Evolutionary conservation across 2,797 vertebrate species (phyloP).

Genomic region (Gastrophryne carolinensis): DNA sequence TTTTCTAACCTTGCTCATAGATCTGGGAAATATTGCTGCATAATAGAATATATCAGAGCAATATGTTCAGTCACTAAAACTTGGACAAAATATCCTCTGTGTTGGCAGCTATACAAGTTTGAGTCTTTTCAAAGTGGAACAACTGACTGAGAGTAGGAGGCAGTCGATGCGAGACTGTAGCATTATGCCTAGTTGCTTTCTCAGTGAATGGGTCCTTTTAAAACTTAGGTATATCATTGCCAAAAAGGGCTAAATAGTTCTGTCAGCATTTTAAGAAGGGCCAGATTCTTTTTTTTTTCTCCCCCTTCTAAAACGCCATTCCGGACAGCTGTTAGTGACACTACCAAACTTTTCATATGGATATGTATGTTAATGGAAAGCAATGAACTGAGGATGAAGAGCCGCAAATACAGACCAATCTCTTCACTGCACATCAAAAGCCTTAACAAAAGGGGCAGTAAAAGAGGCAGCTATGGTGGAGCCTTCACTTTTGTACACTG

Average conservation of each 20-base stretch:
- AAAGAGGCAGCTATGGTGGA: slow-evolving; percentile 96
- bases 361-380: slow-evolving; percentile 99
- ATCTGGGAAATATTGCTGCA: not conserved
- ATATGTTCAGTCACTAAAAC: not conserved
- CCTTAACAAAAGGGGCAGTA: slow-evolving; percentile 99
- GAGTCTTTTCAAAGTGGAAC: slow-evolving; percentile 76
- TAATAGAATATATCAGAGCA: slow-evolving; percentile 5
- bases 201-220: slow-evolving; percentile 94
- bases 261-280: slow-evolving; percentile 94
- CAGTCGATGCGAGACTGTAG: slow-evolving; percentile 82
- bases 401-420: slow-evolving; percentile 92
- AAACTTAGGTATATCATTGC: slow-evolving; percentile 99
- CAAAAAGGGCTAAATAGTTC: slow-evolving; percentile 95
- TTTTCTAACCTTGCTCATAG: not conserved
- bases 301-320: slow-evolving; percentile 79
- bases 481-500: slow-evolving; percentile 99
- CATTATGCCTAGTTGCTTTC: slow-evolving; percentile 84
- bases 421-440: slow-evolving; percentile 98
- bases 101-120: slow-evolving; percentile 60
- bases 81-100: slow-evolving; percentile 65
- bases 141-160: slow-evolving; percentile 81
- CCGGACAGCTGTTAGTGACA: slow-evolving; percentile 98
- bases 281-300: slow-evolving; percentile 69
- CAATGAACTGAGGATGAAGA: slow-evolving; percentile 99
- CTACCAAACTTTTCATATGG: slow-evolving; percentile 99